Evolutionary conservation across 2,888 invertebrate genomes (phyloP).

Genomic region (Spodoptera exigua): DNA sequence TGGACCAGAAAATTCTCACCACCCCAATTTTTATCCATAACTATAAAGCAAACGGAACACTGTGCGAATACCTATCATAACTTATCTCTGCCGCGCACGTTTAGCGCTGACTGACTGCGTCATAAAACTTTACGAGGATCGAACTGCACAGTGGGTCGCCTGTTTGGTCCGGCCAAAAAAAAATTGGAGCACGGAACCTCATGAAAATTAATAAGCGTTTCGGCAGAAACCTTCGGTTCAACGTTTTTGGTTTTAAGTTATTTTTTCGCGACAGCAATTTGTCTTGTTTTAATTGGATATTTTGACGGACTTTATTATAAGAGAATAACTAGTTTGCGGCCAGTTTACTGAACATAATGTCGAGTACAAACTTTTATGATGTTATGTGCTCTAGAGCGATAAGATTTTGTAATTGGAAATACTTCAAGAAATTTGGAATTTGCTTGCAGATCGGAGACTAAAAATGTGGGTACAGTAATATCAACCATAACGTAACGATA

Average conservation of each 20-base stretch:
- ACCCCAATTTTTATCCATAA: constrained; percentile 29
- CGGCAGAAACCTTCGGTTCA: constrained; percentile 56
- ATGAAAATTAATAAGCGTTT: constrained; percentile 66
- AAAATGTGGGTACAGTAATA: too few relatives aligned
- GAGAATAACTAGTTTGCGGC: constrained; percentile 37
- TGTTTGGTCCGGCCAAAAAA: constrained; percentile 48
- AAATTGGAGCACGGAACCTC: constrained; percentile 63
- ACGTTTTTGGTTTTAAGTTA: constrained; percentile 55
- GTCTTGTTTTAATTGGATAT: constrained; percentile 68
- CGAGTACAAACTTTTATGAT: background rate
- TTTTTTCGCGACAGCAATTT: constrained; percentile 65
- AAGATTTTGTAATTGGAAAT: too few relatives aligned
- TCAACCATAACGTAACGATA: too few relatives aligned
- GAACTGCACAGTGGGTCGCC: constrained; percentile 60
- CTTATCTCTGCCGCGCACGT: constrained; percentile 49
- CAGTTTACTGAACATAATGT: constrained; percentile 18
- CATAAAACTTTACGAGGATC: constrained; percentile 66
- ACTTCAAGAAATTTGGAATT: too few relatives aligned
- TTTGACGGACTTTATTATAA: constrained; percentile 64
- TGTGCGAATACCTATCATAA: constrained; percentile 56
- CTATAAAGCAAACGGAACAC: constrained; percentile 35
- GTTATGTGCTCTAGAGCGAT: too few relatives aligned
- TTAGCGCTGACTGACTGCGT: constrained; percentile 57
- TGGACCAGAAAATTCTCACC: background rate
- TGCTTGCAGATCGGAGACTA: too few relatives aligned